phyloP scores from a whole-genome alignment of 2,888 invertebrate genomes.

The Pammene fasciana region DNA sequence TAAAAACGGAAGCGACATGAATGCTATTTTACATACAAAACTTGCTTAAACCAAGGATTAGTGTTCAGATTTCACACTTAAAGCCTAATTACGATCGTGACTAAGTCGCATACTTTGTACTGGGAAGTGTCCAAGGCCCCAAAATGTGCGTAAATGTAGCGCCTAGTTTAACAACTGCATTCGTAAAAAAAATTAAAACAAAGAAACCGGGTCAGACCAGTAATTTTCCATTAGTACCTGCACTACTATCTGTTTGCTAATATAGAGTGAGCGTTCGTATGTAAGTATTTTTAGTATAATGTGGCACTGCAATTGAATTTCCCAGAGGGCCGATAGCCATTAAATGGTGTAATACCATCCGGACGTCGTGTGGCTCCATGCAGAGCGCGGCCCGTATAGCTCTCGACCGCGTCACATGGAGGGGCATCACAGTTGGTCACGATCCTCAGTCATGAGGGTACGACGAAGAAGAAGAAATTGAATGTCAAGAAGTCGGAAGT shows the following conservation, averaged over 20 bases:
- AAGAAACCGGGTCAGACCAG: constrained; percentile 69
- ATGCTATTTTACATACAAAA: constrained; percentile 3
- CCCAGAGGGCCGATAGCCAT: no score
- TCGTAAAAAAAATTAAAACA: constrained; percentile 62
- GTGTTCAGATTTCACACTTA: background rate
- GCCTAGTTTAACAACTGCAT: constrained; percentile 46
- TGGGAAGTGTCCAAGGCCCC: constrained; percentile 34
- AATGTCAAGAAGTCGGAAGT: no score
- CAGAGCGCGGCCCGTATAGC: no score
- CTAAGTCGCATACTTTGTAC: constrained; percentile 12
- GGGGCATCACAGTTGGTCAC: no score
- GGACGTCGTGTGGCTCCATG: no score
- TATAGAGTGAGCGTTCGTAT: constrained; percentile 44
- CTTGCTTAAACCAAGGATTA: constrained; percentile 17
- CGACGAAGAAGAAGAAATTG: no score
- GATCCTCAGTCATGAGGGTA: no score
- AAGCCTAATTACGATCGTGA: constrained; percentile 16
- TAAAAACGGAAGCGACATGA: constrained; percentile 8
- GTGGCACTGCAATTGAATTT: no score
- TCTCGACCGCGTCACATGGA: no score
- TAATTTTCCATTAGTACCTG: constrained; percentile 65
- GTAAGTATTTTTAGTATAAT: no score
- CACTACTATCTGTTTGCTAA: constrained; percentile 49
- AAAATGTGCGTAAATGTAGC: constrained; percentile 26
- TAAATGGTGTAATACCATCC: no score